Base-by-base conservation (phyloP, 2,113 vertebrate genomes). In the Oxyura jamaicensis region DNA sequence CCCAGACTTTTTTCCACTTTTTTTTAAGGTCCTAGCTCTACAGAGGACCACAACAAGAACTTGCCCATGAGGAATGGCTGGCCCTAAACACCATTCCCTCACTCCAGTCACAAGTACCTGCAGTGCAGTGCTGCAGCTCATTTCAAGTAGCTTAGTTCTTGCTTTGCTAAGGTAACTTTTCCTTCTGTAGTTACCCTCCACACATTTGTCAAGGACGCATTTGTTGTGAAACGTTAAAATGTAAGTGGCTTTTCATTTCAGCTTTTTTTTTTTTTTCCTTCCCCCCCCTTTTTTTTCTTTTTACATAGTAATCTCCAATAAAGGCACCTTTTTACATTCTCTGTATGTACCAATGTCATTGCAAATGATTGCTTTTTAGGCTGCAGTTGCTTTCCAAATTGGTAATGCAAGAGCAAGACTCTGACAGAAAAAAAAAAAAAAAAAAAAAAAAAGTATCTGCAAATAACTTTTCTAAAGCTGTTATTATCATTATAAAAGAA, bases 221-320 rank as follows among this genome's bases (percentile, higher is more conserved):
- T 90, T 95, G 59, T 72, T 91, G 63, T 75, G 42, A 69, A 90
- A 90, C 68, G 75, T 92, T 29, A 81, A 92, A 95, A 93, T 78
- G 11, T 65, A 92, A 94, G 29, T 28, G 41, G 33, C 12, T 65
- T 66, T 94, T 86, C 88, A 44, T 36, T 93, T 93, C 48, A 62
- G 13, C 3, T 2, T 48, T 58, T 35, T 68, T 50, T 65, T 22
- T 81, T 74, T 3, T 33, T 76, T 46, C 44, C 9, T 46, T 20
- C 19, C 19, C 48, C 29, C 13, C 12, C n/a, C 20, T 23, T 63
- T 20, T 29, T 33, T 12, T 53, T 41, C 53, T 88, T 88, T 91
- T 22, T 1, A 83, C 50, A 53, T 56, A 83, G 15, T 41, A 63
- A 71, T 78, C 39, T 66, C 52, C 22, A 78, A 29, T 67, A 53